Conservation (phyloP, 2,888 invertebrate species). For the Diaperis boleti region DNA sequence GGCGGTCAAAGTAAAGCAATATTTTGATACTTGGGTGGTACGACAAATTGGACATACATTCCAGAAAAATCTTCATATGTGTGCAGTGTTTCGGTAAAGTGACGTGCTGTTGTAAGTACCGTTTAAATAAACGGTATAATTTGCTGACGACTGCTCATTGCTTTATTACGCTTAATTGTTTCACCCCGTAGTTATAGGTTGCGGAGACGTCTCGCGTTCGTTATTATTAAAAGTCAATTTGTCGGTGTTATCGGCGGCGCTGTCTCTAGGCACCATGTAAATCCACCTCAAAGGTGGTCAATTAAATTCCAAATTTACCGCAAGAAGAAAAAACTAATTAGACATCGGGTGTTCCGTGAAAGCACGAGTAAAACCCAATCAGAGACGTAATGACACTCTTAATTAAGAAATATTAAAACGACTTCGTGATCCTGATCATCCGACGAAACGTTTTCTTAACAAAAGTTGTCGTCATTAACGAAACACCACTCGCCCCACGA, state of each 20-base stretch:
- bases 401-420: conserved; percentile 30
- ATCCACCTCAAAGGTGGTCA: conserved; percentile 14
- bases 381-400: conserved; percentile 11
- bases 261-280: conserved; percentile 23
- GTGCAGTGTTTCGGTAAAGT: too few species aligned
- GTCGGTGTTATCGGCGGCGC: conserved; percentile 30
- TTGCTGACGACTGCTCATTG: too few species aligned
- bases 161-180: too few species aligned
- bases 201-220: conserved; percentile 3
- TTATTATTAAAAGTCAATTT: conserved; percentile 35
- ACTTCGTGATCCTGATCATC: conserved; percentile 15
- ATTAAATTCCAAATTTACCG: conserved; percentile 29
- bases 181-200: conserved; percentile 35
- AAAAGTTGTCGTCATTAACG: background rate
- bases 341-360: conserved; percentile 25
- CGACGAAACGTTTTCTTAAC: too few species aligned
- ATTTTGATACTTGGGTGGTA: too few species aligned
- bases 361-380: too few species aligned
- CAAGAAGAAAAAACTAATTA: conserved; percentile 29
- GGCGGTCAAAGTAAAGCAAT: conserved; percentile 10
- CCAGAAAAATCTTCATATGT: too few species aligned
- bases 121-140: too few species aligned
- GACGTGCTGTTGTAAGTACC: too few species aligned
- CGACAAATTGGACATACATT: too few species aligned
- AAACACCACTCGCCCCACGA: background rate